Evolutionary conservation across 1,140 invertebrate genomes (phyloP).

Genomic region (Drosophila parabipectinata): DNA sequence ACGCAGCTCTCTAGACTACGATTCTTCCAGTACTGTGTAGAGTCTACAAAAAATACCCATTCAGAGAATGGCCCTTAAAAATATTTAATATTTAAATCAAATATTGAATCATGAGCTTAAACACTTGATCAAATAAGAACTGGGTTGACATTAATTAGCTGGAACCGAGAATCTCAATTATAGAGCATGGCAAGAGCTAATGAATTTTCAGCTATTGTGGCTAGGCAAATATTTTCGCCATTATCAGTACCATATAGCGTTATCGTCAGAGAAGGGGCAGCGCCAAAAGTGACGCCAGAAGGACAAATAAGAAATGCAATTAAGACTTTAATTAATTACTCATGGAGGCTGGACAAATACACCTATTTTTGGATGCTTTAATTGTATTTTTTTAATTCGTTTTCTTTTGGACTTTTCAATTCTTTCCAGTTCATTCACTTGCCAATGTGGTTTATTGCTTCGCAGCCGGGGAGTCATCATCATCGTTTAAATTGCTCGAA

Average conservation of each 20-base stretch:
- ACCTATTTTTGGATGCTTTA: constrained; percentile 1
- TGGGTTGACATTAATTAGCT: constrained; percentile 65
- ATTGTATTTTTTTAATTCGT: constrained; percentile 6
- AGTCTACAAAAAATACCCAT: not conserved
- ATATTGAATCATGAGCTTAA: constrained; percentile 50
- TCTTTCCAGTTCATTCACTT: constrained; percentile 65
- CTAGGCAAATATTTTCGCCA: constrained; percentile 56
- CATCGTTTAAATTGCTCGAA: constrained; percentile 43
- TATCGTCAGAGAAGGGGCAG: not conserved
- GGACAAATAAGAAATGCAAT: constrained; percentile 38
- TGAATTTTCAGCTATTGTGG: constrained; percentile 35
- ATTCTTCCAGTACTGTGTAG: not conserved
- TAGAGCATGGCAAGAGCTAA: constrained; percentile 34
- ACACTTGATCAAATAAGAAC: constrained; percentile 64
- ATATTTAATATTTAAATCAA: constrained; percentile 39
- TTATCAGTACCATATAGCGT: constrained; percentile 9
- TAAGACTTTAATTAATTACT: constrained; percentile 44
- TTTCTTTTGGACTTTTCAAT: constrained; percentile 16
- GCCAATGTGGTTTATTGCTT: constrained; percentile 35
- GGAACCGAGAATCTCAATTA: constrained; percentile 41
- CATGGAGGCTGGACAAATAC: constrained; percentile 19
- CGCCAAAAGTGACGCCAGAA: constrained; percentile 37
- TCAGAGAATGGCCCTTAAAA: constrained; percentile 1
- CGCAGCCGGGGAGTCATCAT: constrained; percentile 43
- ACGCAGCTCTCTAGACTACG: constrained; percentile 15